Percentiles rank a stretch among this genome's conserved stretches.
phyloP scores from a whole-genome alignment of 2,888 invertebrate species.

The Bellardia pandia region DNA sequence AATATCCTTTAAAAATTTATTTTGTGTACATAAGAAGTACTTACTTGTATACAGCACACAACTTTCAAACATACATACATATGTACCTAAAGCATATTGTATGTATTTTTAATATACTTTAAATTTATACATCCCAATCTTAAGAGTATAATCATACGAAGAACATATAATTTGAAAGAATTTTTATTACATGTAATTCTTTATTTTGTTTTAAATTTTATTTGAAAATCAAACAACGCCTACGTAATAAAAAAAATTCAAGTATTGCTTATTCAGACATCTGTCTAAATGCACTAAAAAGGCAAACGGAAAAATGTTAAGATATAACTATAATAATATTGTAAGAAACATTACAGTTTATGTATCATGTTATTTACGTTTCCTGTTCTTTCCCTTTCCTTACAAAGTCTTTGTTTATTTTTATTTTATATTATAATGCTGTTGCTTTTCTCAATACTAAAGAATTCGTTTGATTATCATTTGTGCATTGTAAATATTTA shows the following conservation, averaged over 20 bases:
- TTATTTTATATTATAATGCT: neutral
- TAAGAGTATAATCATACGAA: neutral
- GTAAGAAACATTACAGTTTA: neutral
- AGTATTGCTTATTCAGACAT: neutral
- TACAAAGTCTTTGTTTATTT: neutral
- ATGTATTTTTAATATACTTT: neutral
- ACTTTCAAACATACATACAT: neutral
- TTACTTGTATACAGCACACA: neutral
- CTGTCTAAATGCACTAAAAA: conserved; percentile 15
- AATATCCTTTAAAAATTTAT: too few relatives aligned
- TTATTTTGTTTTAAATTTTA: neutral
- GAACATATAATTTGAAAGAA: neutral
- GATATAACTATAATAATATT: conserved; percentile 4
- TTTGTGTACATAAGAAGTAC: too few relatives aligned
- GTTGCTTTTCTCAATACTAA: too few relatives aligned
- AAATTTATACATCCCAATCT: neutral
- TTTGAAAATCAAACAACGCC: neutral
- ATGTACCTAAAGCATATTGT: neutral
- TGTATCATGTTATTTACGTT: neutral
- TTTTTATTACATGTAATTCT: neutral
- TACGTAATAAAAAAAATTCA: neutral
- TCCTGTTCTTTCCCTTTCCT: neutral
- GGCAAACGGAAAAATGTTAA: conserved; percentile 5
- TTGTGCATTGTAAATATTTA: too few relatives aligned
- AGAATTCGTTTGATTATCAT: too few relatives aligned